Percentiles rank a stretch among this genome's conserved stretches.
phyloP scores from a whole-genome alignment of 2,113 vertebrate genomes.

The Camelus dromedarius region DNA sequence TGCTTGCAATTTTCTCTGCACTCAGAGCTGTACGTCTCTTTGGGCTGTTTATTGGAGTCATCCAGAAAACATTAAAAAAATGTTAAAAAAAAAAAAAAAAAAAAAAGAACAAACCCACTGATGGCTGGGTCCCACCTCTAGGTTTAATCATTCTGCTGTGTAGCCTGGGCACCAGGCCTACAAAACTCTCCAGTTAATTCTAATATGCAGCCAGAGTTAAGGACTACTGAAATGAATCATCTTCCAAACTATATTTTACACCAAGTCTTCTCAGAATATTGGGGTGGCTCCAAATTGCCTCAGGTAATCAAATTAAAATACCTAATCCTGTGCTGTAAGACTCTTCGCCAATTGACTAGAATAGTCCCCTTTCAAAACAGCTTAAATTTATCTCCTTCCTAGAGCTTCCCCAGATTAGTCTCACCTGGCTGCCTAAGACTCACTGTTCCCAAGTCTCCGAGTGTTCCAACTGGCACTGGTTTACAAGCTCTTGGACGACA shows the following conservation, averaged over 20 bases:
- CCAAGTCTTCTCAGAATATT: constrained; percentile 52
- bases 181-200: not conserved
- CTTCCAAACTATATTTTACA: constrained; percentile 49
- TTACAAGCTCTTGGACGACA: constrained; percentile 37
- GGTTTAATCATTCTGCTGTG: not conserved
- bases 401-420: constrained; percentile 77
- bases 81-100: not conserved
- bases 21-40: not conserved
- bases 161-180: not conserved
- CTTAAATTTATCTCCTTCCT: constrained; percentile 81
- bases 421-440: constrained; percentile 68
- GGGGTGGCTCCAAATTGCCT: constrained; percentile 70
- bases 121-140: not conserved
- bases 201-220: not conserved
- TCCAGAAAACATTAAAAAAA: constrained; percentile 1
- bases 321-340: constrained; percentile 75
- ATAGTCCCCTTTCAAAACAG: constrained; percentile 79
- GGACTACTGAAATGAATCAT: constrained; percentile 12
- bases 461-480: not conserved
- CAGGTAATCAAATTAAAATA: constrained; percentile 79
- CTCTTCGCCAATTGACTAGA: constrained; percentile 78
- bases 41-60: constrained; percentile 31
- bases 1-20: not conserved
- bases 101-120: not conserved
- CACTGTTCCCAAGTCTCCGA: not conserved